Base-by-base conservation (phyloP, 2,113 vertebrate species). In the Hucho hucho region DNA sequence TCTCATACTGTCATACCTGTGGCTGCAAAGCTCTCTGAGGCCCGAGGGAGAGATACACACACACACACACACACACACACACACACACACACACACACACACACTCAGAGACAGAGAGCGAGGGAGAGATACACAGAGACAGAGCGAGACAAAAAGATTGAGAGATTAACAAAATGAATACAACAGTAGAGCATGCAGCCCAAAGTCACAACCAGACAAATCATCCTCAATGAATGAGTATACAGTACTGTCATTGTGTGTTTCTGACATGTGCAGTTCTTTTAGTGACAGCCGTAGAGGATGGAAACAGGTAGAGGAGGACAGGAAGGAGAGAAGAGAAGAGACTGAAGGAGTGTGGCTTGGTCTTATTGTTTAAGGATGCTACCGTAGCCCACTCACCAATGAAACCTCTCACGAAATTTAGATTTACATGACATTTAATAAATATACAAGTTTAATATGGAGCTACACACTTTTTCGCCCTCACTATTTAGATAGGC, bases 401-500 rank as follows among this genome's bases (percentile, higher is more conserved):
- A 53, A 53, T 18, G 16, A 53, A 53, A 13, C 49, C 16, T 49
- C 47, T 53, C 3, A 53, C 1, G 4, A 16, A 14, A 53, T 53
- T 53, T 43, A 9, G 9, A 43, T 43, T 43, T 43, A 43, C 37
- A 11, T 43, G 37, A 7, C 18, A 67, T 25, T 65, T 67, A 58
- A 81, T 71, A 79, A 82, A 85, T 81, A 79, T 4, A 67, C 29
- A 67, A 75, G 43, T 87, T 87, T 85, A 73, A 81, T 86, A 67
- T 65, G 67, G 12, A 74, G 43, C 1, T 43, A 70, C 61, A 80
- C 24, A 68, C 28, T 16, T 47, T 47, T 76, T 1, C 69, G 14
- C 58, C 25, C 59, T 73, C 25, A 68, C 26, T 6, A 20, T 43
- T 67, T 20, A 64, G 49, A 65, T 22, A 78, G 64, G 37, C n/a